Conservation (phyloP, 1,140 invertebrate genomes). For the Musca domestica region DNA sequence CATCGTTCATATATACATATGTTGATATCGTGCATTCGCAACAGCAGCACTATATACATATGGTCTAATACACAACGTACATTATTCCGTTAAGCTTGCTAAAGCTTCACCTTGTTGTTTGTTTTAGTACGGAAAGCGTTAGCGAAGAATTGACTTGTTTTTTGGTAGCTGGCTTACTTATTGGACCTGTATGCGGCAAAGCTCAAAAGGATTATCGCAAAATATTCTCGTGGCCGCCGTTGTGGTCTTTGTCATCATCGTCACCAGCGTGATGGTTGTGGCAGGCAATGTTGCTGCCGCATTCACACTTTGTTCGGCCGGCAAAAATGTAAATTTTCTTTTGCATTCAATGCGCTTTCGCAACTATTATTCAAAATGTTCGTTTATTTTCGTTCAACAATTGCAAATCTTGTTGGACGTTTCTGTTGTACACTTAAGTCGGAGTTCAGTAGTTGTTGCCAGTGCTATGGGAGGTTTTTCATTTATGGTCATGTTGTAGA, state of each 20-base stretch:
- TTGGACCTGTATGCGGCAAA: constrained; percentile 42
- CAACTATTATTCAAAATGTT: constrained; percentile 26
- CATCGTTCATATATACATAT: too few relatives aligned
- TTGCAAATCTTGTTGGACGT: constrained; percentile 4
- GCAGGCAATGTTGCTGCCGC: neutral
- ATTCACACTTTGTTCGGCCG: constrained; percentile 33
- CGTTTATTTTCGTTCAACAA: constrained; percentile 16
- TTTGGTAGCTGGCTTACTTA: constrained; percentile 15
- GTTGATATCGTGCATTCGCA: too few relatives aligned
- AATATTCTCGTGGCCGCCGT: neutral
- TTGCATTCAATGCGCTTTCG: constrained; percentile 5
- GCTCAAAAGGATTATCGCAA: constrained; percentile 50
- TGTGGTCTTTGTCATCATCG: neutral
- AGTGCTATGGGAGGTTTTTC: neutral
- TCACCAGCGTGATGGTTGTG: neutral
- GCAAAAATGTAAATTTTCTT: constrained; percentile 23
- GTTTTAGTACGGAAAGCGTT: neutral
- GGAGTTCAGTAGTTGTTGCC: neutral
- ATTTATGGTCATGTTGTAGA: neutral
- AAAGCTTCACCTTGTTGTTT: neutral
- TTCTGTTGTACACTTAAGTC: neutral
- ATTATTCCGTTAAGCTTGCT: constrained; percentile 11
- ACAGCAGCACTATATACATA: too few relatives aligned
- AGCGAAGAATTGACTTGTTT: neutral
- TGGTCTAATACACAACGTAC: too few relatives aligned